phyloP scores from a whole-genome alignment of 2,797 vertebrate species.

The Girardinus metallicus region DNA sequence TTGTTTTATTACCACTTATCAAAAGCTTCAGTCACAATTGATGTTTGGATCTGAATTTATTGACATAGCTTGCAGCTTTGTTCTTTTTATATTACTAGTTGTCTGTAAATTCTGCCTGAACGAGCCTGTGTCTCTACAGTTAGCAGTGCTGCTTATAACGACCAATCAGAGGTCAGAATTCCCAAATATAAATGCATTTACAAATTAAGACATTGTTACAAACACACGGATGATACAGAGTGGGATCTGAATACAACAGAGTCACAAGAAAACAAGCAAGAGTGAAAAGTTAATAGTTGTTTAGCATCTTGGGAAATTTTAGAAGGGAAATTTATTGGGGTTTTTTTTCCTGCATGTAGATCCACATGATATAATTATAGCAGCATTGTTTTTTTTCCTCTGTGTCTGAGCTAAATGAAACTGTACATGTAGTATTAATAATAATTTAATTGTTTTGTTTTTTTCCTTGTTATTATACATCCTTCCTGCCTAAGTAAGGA shows the following conservation, averaged over 20 bases:
- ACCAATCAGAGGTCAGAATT: background rate
- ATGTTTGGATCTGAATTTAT: background rate
- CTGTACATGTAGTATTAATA: background rate
- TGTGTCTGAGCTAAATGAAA: background rate
- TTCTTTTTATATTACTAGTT: background rate
- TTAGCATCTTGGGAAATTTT: background rate
- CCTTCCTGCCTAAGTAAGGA: background rate
- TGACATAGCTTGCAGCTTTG: background rate
- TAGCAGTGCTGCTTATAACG: background rate
- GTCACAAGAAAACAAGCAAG: background rate
- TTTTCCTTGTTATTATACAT: background rate
- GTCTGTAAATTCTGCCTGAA: background rate
- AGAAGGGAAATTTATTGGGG: background rate
- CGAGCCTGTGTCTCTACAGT: background rate
- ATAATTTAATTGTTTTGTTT: background rate
- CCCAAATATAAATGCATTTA: background rate
- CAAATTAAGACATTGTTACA: background rate
- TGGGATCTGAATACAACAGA: background rate
- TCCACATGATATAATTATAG: background rate
- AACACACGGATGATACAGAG: background rate
- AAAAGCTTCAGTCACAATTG: background rate
- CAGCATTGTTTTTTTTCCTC: background rate
- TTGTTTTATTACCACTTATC: background rate
- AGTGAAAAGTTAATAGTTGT: background rate
- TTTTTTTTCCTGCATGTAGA: background rate